These are phyloP conservation scores for Mugil cephalus DNA, from an alignment of 2,113 vertebrate species.

Conservation along the genomic window DNA sequence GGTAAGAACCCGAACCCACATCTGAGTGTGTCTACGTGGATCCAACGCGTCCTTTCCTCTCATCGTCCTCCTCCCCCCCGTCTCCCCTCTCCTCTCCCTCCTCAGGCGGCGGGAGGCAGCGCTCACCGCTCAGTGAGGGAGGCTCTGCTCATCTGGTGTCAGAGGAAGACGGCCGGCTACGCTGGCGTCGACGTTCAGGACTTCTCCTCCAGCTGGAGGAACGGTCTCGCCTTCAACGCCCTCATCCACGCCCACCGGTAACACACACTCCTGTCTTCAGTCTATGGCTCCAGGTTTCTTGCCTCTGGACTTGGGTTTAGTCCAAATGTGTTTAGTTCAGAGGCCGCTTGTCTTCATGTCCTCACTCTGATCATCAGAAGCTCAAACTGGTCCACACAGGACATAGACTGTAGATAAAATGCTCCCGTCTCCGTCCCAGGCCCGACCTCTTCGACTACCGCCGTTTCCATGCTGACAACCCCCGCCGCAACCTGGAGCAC, in stretches of 20 bases:
- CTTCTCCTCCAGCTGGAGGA: conserved; percentile 92
- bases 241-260: conserved; percentile 93
- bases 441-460: conserved; percentile 90
- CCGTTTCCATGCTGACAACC: conserved; percentile 74
- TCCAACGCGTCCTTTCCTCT: background rate
- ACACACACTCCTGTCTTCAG: background rate
- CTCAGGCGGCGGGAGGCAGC: conserved; percentile 83
- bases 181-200: conserved; percentile 86
- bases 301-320: too few relatives aligned
- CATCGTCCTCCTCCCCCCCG: too few relatives aligned
- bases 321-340: too few relatives aligned
- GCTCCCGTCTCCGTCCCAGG: conserved; percentile 75
- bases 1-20: conserved; percentile 74
- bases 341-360: too few relatives aligned
- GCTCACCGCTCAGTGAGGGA: conserved; percentile 89
- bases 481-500: conserved; percentile 84
- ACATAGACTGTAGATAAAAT: too few relatives aligned
- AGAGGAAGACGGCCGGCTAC: conserved; percentile 90
- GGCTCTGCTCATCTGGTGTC: conserved; percentile 93
- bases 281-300: too few relatives aligned
- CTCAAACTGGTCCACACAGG: too few relatives aligned
- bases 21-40: background rate
- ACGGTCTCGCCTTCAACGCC: conserved; percentile 92
- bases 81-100: background rate
- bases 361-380: too few relatives aligned